Evolutionary conservation across 1,140 invertebrate species (phyloP).

Genomic region (silkworm (Bombyx mori)): ASM3026992v2 NC_085120.1:10557501-10558000

Average conservation of each 20-base stretch:
- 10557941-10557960: too few species aligned
- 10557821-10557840: slow-evolving; percentile 11
- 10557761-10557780: not conserved
- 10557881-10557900: slow-evolving; percentile 10
- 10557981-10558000: slow-evolving; percentile 12
- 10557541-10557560: not conserved
- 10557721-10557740: slow-evolving; percentile 9
- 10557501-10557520: slow-evolving; percentile 34
- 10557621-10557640: slow-evolving; percentile 19
- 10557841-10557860: slow-evolving; percentile 16
- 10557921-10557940: too few species aligned
- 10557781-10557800: not conserved
- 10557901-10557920: too few species aligned
- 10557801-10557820: not conserved
- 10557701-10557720: slow-evolving; percentile 14
- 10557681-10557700: slow-evolving; percentile 18
- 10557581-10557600: slow-evolving; percentile 2
- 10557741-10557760: slow-evolving; percentile 2
- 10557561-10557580: not conserved
- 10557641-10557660: slow-evolving; percentile 16
- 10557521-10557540: slow-evolving; percentile 42
- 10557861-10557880: slow-evolving; percentile 4
- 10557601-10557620: slow-evolving; percentile 7
- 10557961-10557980: too few species aligned
- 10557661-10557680: slow-evolving; percentile 14